Base-by-base conservation (phyloP, 2,888 invertebrate genomes). In the Morpho achilles region DNA sequence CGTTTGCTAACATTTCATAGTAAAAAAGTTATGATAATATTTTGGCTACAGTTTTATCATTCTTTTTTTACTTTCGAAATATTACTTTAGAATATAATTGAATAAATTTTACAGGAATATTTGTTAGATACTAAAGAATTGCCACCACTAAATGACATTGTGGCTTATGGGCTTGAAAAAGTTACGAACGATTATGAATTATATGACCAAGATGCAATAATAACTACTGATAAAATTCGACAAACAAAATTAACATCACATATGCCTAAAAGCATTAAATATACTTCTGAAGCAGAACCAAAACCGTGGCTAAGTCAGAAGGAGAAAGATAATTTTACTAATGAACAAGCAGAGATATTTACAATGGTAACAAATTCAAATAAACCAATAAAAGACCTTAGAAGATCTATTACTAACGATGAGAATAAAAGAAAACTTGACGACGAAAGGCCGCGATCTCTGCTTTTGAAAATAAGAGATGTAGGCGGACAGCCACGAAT, bases 381-480 rank as follows among this genome's bases (percentile, higher is more conserved):
- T 39, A 51, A 56, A 40, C 51, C 60, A 42, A 51, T 67, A 8
- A 81, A 80, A 71, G 75, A 71, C 23, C 58, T 66, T 10, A 71
- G 77, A 41, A 71, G 80, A 67, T 79, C 77, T 3, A 57, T 76
- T 0, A n/a, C n/a, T n/a, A 67, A 63, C 42, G 64, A 68, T n/a
- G 54, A 59, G 16, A 58, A 53, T 7, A 9, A 50, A 42, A 16
- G 10, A 7, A 45, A 22, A 10, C 4, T 46, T 8, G 3, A 56
- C 3, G 42, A 60, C 8, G 51, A 51, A 5, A 9, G 47, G 1
- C 46, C 59, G 8, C 16, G n/a, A 41, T 54, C 69, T 40, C 58
- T 82, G 3, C 54, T 79, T 43, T 49, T 85, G 7, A 77, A 79
- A 62, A 71, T 84, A n/a, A 48, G 75, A 40, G 71, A 78, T 43